Conservation (phyloP, 2,113 vertebrate species). For the Mystacornis crossleyi region DNA sequence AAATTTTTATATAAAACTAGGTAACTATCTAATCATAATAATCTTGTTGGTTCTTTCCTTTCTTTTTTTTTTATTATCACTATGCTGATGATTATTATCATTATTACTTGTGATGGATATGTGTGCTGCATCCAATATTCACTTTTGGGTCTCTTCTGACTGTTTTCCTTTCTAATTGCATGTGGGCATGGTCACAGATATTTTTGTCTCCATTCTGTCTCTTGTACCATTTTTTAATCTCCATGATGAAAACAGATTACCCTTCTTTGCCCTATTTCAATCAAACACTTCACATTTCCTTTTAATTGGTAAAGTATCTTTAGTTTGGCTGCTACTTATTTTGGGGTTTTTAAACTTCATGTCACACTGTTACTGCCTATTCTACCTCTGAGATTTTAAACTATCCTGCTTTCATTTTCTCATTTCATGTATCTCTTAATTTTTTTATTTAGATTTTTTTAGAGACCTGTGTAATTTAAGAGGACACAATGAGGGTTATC, state of each 20-base stretch:
- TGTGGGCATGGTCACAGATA: fast-evolving
- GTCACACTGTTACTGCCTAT: neutral
- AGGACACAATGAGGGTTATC: neutral
- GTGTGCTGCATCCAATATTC: neutral
- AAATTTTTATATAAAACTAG: neutral
- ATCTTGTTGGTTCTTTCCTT: neutral
- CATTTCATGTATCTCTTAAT: neutral
- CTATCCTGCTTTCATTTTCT: neutral
- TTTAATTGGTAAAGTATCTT: neutral
- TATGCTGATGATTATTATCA: neutral
- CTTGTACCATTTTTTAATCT: neutral
- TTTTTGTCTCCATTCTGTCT: neutral
- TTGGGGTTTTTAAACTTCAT: neutral
- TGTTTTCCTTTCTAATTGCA: neutral
- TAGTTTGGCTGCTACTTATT: neutral
- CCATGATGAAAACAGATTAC: neutral
- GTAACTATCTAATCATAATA: neutral
- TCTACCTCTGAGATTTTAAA: neutral
- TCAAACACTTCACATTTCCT: neutral
- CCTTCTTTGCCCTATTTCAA: neutral
- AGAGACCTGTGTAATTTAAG: neutral
- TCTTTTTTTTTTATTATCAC: neutral
- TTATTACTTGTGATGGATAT: neutral
- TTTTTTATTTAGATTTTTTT: neutral
- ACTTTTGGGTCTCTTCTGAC: neutral